phyloP scores from a whole-genome alignment of 2,888 invertebrate genomes.

The Drosophila kokeensis region DNA sequence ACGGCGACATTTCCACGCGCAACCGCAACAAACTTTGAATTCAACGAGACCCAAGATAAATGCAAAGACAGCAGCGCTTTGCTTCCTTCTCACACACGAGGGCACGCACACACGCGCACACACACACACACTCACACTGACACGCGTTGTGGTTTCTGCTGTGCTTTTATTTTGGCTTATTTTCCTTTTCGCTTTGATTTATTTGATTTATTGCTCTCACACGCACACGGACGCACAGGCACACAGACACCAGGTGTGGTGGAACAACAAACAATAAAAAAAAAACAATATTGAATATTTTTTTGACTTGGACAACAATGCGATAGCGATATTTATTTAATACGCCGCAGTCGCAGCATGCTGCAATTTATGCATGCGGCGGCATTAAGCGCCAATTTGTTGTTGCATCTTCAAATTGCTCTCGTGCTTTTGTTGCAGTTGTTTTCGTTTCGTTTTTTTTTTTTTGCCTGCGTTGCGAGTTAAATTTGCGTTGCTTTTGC shows the following conservation, averaged over 20 bases:
- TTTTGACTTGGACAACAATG: conserved; percentile 24
- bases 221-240: conserved; percentile 17
- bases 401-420: conserved; percentile 51
- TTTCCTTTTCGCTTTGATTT: conserved; percentile 40
- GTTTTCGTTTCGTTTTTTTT: conserved; percentile 55
- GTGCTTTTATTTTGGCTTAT: conserved; percentile 42
- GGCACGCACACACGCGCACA: conserved; percentile 9
- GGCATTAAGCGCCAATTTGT: conserved; percentile 65
- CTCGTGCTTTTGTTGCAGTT: conserved; percentile 27
- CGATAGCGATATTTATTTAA: conserved; percentile 38
- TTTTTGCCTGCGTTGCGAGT: conserved; percentile 43
- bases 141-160: conserved; percentile 33
- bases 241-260: conserved; percentile 29
- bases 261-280: conserved; percentile 43
- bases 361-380: conserved; percentile 63
- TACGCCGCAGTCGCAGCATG: conserved; percentile 43
- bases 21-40: conserved; percentile 57
- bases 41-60: conserved; percentile 24
- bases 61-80: conserved; percentile 38
- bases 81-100: conserved; percentile 47
- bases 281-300: conserved; percentile 24
- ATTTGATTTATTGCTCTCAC: conserved; percentile 43
- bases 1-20: conserved; percentile 68
- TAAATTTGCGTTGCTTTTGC: conserved; percentile 51
- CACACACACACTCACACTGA: conserved; percentile 5